Evolutionary conservation across 35 echinoderm and acorn worm species (phyloP), one percentile per base, ranked within the genome.

Genomic region (Diadema setosum): DNA sequence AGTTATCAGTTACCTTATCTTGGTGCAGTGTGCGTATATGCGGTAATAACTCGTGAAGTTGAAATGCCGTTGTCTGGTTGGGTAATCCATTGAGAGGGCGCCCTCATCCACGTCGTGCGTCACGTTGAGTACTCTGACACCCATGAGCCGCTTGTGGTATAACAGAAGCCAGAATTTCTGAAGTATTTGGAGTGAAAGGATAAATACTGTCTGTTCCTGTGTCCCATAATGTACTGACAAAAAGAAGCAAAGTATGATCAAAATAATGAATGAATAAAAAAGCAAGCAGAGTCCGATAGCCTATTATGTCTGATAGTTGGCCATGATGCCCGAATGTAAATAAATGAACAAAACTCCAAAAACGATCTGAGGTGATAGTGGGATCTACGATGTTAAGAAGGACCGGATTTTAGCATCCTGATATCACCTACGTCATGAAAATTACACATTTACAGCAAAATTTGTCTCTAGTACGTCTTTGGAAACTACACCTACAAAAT

Each of bases 101-200:
- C 0, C 37, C 24, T 9, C 44, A 42, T 26, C 24, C 29, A 78
- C 73, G 40, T n/a, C 33, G 39, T 78, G 39, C 5, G 73, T 35
- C 11, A 44, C 73, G 35, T 78, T 32, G 24, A 78, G 37, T 9
- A 78, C 73, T 9, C 73, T 34, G 20, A 41, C 44, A 41, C 73
- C 73, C 73, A 78, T 78, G 3, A 78, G 39, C 73, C 73, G 29
- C 73, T 78, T 78, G 73, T 78, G 73, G n/a, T 78, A 78, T 25
- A 78, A 78, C 36, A 78, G 30, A 33, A 18, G 37, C 73, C 73
- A 78, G 37, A 41, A 78, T n/a, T 26, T 26, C 73, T 78, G 34
- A 35, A 78, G 37, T n/a, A n/a, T n/a, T n/a, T n/a, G n/a, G n/a
- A n/a, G n/a, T n/a, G 5, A 5, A 78, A 78, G 12, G 35, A 73